Percentiles rank a stretch among this genome's conserved stretches.
These are phyloP conservation scores for Atractosteus spatula DNA, from an alignment of 2,113 vertebrate species.

Conservation along the genomic window DNA sequence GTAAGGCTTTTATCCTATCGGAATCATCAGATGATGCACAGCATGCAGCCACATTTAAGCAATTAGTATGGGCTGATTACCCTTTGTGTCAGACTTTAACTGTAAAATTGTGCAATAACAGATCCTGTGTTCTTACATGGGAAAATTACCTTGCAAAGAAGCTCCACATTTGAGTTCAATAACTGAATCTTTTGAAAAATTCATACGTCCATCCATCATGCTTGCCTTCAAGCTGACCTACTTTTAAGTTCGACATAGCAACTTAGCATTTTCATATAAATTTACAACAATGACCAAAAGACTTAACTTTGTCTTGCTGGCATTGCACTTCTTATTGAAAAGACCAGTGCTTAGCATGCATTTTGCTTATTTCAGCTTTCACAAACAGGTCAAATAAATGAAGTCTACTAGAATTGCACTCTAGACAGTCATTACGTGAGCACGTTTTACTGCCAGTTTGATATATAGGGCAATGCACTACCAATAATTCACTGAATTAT, in stretches of 20 bases:
- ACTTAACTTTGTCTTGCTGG: conserved; percentile 25
- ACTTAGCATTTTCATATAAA: conserved; percentile 12
- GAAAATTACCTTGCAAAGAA: no score
- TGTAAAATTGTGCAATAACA: no score
- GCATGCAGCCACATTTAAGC: no score
- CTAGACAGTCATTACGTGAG: conserved; percentile 17
- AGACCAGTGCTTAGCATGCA: conserved; percentile 25
- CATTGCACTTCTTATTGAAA: conserved; percentile 27
- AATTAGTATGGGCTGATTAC: no score
- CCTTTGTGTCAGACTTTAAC: no score
- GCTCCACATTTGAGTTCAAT: no score
- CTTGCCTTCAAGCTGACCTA: conserved; percentile 4
- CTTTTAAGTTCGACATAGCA: conserved; percentile 30
- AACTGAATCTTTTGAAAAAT: no score
- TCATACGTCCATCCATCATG: background rate
- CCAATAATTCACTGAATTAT: conserved; percentile 72
- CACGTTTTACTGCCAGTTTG: conserved; percentile 51
- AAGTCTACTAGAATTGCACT: conserved; percentile 13
- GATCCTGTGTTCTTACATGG: no score
- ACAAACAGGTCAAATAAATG: conserved; percentile 40
- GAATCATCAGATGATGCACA: no score
- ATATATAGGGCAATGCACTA: conserved; percentile 67
- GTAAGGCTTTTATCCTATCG: no score
- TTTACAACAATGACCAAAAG: background rate
- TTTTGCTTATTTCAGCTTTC: conserved; percentile 38